Base-by-base conservation (phyloP, 2,888 invertebrate genomes). In the Noctua fimbriata region DNA sequence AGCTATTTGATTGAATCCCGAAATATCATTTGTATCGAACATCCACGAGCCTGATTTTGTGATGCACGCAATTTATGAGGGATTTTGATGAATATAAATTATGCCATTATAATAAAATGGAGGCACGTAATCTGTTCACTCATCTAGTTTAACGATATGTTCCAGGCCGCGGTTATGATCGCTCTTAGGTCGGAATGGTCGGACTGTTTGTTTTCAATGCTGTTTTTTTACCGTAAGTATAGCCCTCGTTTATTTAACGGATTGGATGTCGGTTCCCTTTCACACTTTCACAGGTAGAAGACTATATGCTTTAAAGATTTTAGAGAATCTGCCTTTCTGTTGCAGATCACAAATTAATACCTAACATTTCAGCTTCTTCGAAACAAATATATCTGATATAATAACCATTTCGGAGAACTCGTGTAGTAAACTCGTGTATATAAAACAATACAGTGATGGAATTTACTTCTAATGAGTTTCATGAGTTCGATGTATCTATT, bases 61-160 rank as follows among this genome's bases (percentile, higher is more conserved):
- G 69, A 81, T 82, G 75, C 81, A 87, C 82, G 87, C 85, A 90
- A 92, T 91, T 91, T 90, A 87, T 77, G 84, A 83, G 82, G 81
- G 85, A 90, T 91, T 93, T 92, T 91, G 90, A 92, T 92, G 90
- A 93, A 93, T 93, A 91, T 89, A 91, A 88, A 90, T 92, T 84
- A 85, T 79, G 73, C 28, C 78, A 86, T 88, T 87, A 85, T 81
- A 87, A 79, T 81, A 86, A 86, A 89, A 87, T 86, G 85, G 78
- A 72, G 88, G 82, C 86, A 88, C 85, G 88, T 89, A 89, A 93
- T 91, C 90, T 89, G 85, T 87, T 84, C 83, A 86, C 83, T 87
- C 86, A 91, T 93, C 89, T 88, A 84, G 80, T 89, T 90, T 91
- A 91, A 92, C 87, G 90, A 90, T 87, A 73, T 83, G 87, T 87